Conservation (phyloP, 2,113 vertebrate species). For the Indicator maculatus region DNA sequence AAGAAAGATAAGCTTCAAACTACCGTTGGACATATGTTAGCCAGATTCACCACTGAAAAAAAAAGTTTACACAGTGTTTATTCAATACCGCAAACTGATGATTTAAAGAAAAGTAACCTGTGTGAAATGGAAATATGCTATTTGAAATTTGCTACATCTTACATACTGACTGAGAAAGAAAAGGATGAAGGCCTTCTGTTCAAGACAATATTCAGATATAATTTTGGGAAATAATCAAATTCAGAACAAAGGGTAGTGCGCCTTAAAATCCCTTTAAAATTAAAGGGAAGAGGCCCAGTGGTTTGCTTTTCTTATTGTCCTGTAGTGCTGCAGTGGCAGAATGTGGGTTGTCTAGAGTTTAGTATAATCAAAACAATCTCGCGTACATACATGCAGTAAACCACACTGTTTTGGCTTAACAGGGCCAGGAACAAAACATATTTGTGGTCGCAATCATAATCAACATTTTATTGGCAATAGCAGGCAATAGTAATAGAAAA, state of each 20-base stretch:
- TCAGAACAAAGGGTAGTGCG: neutral
- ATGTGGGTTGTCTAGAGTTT: constrained; percentile 54
- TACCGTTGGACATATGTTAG: neutral
- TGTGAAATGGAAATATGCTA: neutral
- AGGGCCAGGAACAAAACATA: constrained; percentile 50
- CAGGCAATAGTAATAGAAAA: constrained; percentile 43
- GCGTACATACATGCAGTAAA: constrained; percentile 62
- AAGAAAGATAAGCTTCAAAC: neutral
- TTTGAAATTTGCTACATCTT: neutral
- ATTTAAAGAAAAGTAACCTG: neutral
- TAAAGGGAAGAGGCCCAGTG: constrained; percentile 13
- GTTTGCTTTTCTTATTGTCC: constrained; percentile 59
- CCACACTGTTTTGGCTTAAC: constrained; percentile 40
- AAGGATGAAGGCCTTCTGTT: neutral
- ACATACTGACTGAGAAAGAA: neutral
- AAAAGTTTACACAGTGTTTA: neutral
- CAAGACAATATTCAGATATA: neutral
- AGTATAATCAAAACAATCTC: constrained; percentile 61
- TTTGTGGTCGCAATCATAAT: constrained; percentile 58
- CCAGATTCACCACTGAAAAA: neutral
- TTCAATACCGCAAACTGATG: neutral
- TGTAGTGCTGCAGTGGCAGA: constrained; percentile 56
- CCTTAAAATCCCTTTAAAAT: neutral
- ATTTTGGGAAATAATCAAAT: constrained; percentile 11
- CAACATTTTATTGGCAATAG: constrained; percentile 50